Evolutionary conservation across 2,113 vertebrate species (phyloP), one percentile per base, ranked within the genome.

Genomic region (Bos javanicus): DNA sequence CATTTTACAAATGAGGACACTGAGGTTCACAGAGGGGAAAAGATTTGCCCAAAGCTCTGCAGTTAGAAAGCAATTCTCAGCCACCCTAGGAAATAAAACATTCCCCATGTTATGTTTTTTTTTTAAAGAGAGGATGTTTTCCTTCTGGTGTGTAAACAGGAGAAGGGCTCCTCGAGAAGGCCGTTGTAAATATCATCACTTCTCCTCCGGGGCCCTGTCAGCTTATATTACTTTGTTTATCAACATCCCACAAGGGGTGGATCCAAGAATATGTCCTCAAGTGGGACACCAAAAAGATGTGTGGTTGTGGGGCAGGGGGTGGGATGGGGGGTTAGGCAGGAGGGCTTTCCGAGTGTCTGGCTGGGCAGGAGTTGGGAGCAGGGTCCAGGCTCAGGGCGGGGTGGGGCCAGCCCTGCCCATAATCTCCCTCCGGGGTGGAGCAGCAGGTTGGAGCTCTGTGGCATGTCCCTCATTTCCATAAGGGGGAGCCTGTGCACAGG

Each of bases 401-500:
- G 74, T 9, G 11, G 76, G 30, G 13, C 52, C 0, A 36, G 52
- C 30, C 43, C 54, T 81, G 60, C 43, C 7, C 21, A 30, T 74
- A 46, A 9, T 64, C 92, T 76, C 59, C 54, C 0, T 39, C n/a
- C 39, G 10, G 50, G 90, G 92, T 13, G 92, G 80, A 90, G 87
- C 19, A 0, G 71, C 26, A 17, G 89, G 96, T 30, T 36, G 54
- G 80, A 76, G 95, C 33, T 95, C 64, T 10, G 67, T 12, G 5
- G 90, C 89, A 48, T 95, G 97, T 97, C 96, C 98, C 96, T 98
- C 90, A 6, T 98, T 98, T 99, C 99, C 99, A 99, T 99, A 97
- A 99, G 99, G 98, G 99, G 99, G 99, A 99, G 99, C 99, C 92
- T 99, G 99, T 98, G 98, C 97, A 98, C 98, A 99, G 98, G 98